Evolutionary conservation across 2,797 vertebrate species (phyloP), one percentile per base, ranked within the genome.

Genomic region (Smutsia gigantea): DNA sequence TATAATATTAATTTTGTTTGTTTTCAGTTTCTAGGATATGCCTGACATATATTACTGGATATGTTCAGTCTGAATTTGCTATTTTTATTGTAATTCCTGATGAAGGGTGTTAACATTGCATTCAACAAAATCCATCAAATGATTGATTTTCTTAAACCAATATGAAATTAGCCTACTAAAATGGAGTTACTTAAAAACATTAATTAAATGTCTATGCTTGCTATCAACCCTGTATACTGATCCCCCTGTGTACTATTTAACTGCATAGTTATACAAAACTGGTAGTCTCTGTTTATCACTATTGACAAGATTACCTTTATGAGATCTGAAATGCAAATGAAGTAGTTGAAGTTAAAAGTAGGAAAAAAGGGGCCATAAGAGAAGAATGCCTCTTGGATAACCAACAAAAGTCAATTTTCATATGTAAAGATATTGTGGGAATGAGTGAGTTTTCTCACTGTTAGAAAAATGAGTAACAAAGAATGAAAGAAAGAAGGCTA

Each of bases 1-100:
- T n/a, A 92, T 92, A 95, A 96, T 96, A 97, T 96, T 97, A 96
- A 97, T 96, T 97, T 93, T 97, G 96, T 97, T 97, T 98, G 94
- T 97, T 97, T 97, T 97, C 90, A 83, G 57, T 95, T 96, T 95
- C 75, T 97, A 90, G 57, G 78, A 97, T 92, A 95, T 75, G 77
- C 79, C 82, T 95, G 90, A 97, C 85, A 95, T 97, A 84, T 87
- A 96, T 94, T 96, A 93, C 49, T 49, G 11, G 51, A 66, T 79
- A 88, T 51, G 88, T 46, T 90, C 87, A 85, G 46, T 84, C 57
- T 94, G 88, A 86, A 71, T 88, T 93, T 96, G 39, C 78, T 97
- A 74, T 92, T 97, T 97, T 97, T 96, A 95, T 93, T 95, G 39
- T 92, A 94, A 97, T 95, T 96, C 14, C 85, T 82, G 37, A 93